Percentiles rank a stretch among this genome's conserved stretches.
These are phyloP conservation scores for Phataginus tricuspis DNA, from an alignment of 2,797 vertebrate genomes.

Conservation along the genomic window DNA sequence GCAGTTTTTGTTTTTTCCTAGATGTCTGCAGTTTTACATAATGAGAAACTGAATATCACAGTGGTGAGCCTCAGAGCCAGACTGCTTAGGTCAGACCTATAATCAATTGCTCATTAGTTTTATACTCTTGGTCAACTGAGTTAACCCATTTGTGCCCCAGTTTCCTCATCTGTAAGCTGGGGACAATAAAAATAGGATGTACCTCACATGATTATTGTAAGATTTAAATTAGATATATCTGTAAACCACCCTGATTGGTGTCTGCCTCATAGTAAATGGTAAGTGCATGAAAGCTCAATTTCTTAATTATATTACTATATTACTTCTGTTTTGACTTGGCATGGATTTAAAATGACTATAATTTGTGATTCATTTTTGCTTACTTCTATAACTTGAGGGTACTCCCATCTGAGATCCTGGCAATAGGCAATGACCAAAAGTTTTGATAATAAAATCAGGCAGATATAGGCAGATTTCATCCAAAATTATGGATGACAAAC, in stretches of 20 bases:
- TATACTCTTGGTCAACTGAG: neutral
- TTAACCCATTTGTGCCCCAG: neutral
- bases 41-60: neutral
- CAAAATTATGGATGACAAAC: neutral
- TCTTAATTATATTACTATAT: neutral
- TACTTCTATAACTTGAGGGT: neutral
- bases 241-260: neutral
- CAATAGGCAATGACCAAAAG: neutral
- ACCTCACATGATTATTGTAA: neutral
- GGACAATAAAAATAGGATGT: neutral
- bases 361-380: neutral
- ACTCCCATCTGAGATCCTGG: neutral
- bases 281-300: neutral
- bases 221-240: neutral
- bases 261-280: neutral
- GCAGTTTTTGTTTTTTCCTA: conserved; percentile 40
- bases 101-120: neutral
- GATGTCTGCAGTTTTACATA: neutral
- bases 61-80: neutral
- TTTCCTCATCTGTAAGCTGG: neutral
- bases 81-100: neutral
- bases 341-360: neutral
- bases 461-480: neutral
- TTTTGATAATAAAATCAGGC: conserved; percentile 25
- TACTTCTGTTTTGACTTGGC: neutral